These are phyloP conservation scores for Podabrus alpinus DNA, from an alignment of 2,888 invertebrate genomes.

Conservation along the genomic window DNA sequence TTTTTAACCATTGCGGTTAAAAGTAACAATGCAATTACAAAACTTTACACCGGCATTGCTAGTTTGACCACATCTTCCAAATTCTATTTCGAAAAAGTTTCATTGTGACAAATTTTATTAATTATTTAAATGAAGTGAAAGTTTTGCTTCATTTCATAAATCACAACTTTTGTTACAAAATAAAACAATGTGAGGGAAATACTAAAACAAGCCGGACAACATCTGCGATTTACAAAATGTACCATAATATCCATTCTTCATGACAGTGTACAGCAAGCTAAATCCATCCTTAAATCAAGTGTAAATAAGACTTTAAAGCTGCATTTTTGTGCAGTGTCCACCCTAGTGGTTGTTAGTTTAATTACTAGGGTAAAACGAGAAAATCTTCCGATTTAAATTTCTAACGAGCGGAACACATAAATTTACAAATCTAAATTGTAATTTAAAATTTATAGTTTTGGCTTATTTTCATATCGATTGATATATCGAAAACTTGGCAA, in stretches of 20 bases:
- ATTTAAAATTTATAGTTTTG: not conserved
- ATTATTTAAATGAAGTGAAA: not conserved
- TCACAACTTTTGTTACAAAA: constrained; percentile 17
- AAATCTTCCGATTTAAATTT: constrained; percentile 40
- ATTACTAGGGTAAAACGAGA: constrained; percentile 51
- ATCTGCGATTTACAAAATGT: constrained; percentile 38
- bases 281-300: constrained; percentile 47
- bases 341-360: constrained; percentile 53
- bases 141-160: constrained; percentile 6
- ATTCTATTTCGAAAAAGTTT: not conserved
- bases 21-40: not conserved
- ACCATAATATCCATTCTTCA: constrained; percentile 40
- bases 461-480: not conserved
- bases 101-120: not conserved
- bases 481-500: not conserved
- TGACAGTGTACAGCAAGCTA: constrained; percentile 31
- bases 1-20: not conserved
- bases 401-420: constrained; percentile 35
- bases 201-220: constrained; percentile 35
- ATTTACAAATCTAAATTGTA: not conserved
- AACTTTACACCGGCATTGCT: not conserved
- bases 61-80: not conserved
- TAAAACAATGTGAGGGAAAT: constrained; percentile 24
- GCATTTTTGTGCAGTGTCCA: constrained; percentile 48
- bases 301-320: constrained; percentile 46